A percentile compares a stretch with the other conserved stretches of the same genome.
phyloP scores from a whole-genome alignment of 2,113 vertebrate species.

The Xiphias gladius region DNA sequence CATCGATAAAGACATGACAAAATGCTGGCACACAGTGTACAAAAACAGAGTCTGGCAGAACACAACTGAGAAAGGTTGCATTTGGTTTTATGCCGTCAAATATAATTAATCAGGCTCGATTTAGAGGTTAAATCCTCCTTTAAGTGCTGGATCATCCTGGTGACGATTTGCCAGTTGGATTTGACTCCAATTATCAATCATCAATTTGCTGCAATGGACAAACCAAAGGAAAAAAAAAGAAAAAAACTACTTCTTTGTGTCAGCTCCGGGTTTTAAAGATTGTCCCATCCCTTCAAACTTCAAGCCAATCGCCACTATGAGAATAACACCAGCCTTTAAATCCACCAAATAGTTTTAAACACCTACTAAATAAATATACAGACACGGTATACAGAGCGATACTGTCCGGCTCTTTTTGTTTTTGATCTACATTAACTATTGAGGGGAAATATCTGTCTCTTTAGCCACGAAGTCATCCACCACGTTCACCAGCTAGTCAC shows the following conservation, averaged over 20 bases:
- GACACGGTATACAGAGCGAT: no score
- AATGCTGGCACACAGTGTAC: neutral
- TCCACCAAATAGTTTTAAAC: neutral
- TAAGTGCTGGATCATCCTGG: neutral
- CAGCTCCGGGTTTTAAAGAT: no score
- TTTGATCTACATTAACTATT: neutral
- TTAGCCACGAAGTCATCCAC: neutral
- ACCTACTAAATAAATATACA: no score
- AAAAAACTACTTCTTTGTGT: neutral
- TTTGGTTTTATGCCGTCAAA: neutral
- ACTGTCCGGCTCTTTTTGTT: no score
- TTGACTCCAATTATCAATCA: neutral
- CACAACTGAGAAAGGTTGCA: neutral
- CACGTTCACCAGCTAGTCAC: no score
- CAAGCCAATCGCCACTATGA: neutral
- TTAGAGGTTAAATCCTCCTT: neutral
- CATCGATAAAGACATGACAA: constrained; percentile 34
- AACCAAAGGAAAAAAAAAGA: neutral
- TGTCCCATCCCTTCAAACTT: neutral
- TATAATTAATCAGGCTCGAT: rapidly evolving
- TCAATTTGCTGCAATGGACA: neutral
- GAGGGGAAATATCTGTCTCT: neutral
- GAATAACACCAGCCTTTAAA: neutral
- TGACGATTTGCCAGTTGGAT: neutral
- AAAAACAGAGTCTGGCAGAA: neutral